Evolutionary conservation across 1,140 invertebrate genomes (phyloP).

Genomic region (Pentalonia nigronervosa): DNA sequence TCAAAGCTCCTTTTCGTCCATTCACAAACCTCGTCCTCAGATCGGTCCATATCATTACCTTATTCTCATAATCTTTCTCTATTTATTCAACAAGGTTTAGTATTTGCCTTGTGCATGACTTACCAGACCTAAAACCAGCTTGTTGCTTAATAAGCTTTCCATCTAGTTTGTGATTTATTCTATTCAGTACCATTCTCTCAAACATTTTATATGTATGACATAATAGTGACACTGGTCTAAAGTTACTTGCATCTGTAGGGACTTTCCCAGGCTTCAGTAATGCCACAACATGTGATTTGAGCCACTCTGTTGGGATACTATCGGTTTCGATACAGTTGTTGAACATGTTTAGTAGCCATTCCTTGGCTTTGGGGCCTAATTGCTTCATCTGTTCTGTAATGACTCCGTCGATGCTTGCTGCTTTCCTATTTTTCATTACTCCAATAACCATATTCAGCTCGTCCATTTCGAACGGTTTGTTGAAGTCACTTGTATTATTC

Average conservation of each 20-base stretch:
- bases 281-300: conserved; percentile 58
- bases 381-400: conserved; percentile 55
- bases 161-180: too few relatives aligned
- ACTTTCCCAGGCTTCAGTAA: conserved; percentile 59
- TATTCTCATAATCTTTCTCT: too few relatives aligned
- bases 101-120: too few relatives aligned
- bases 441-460: conserved; percentile 25
- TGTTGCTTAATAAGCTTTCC: too few relatives aligned
- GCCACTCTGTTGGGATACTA: conserved; percentile 56
- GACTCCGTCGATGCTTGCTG: conserved; percentile 27
- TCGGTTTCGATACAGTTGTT: conserved; percentile 49
- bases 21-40: too few relatives aligned
- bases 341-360: conserved; percentile 40
- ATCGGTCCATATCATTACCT: too few relatives aligned
- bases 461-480: conserved; percentile 24
- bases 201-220: conserved; percentile 59
- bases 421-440: conserved; percentile 54
- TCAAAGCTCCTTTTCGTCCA: too few relatives aligned
- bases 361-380: conserved; percentile 40
- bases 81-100: too few relatives aligned
- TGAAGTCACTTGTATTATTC: conserved; percentile 34
- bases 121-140: too few relatives aligned
- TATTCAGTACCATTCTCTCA: too few relatives aligned
- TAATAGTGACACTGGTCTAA: conserved; percentile 59
- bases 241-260: conserved; percentile 59